Evolutionary conservation across 1,140 invertebrate species (phyloP), one percentile per base, ranked within the genome.

Genomic region (Chlorops oryzae): DNA sequence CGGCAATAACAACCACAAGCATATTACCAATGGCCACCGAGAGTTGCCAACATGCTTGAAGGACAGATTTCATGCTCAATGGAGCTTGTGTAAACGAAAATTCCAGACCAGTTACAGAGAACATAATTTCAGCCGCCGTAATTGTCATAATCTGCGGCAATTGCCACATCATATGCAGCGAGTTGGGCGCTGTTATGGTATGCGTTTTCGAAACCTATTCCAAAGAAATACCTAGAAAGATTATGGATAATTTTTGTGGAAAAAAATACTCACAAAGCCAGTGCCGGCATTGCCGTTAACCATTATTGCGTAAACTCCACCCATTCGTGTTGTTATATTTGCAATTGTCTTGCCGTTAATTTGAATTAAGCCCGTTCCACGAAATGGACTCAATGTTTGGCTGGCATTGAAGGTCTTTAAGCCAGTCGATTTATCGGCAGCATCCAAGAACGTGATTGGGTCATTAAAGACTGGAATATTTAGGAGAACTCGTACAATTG

Each of bases 71-170:
- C 92, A 97, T 95, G 52, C 82, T 87, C n/a, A 74, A 68, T 1
- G 93, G 93, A 0, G 92, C 87, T 79, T 96, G 82, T 6, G 84
- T 85, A 69, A 95, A 97, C 0, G 90, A 88, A 74, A 96, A 96
- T 59, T 93, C 87, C 9, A 95, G 76, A 9, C 92, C 93, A 1
- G 91, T 96, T 13, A 96, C 81, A 0, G 88, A 90, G 67, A 95
- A 95, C 76, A 96, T 82, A 21, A 96, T 89, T 73, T 84, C 92
- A 1, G 80, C 92, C 47, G 85, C 79, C 0, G 92, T 94, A 49
- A 96, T 86, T 0, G 94, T 71, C 24, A 93, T 68, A 62, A 93
- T 92, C 63, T 95, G 92, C 0, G 92, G 90, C 6, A 95, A 63
- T 61, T 93, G 78, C 84, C 84, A 90, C 0, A 92, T 65, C 57